Conservation (phyloP, 92 coral and sea anemone genomes). For the Diadumene lineata region DNA sequence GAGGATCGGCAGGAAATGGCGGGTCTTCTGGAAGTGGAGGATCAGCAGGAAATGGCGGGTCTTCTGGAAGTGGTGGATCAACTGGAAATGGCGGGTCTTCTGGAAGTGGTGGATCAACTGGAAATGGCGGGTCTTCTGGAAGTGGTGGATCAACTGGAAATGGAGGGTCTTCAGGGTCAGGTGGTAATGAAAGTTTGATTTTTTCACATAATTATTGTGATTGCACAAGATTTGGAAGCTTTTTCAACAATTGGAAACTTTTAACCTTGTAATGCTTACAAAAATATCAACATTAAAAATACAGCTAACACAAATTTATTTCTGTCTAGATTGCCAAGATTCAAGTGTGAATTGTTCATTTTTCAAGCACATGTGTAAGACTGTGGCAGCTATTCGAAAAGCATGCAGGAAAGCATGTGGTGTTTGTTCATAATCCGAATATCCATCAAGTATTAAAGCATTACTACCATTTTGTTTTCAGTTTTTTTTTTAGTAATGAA, state of each 20-base stretch:
- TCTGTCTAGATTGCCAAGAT: constrained; percentile 5
- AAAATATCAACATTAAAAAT: too few species aligned
- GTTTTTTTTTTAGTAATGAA: not conserved
- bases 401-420: constrained; percentile 4
- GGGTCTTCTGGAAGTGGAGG: not conserved
- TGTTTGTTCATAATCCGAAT: not conserved
- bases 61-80: constrained; percentile 16
- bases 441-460: not conserved
- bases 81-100: constrained; percentile 7
- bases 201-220: not conserved
- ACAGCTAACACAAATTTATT: too few species aligned
- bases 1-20: not conserved
- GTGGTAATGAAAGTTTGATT: constrained; percentile 26
- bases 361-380: constrained; percentile 12
- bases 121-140: not conserved
- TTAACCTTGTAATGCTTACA: too few species aligned
- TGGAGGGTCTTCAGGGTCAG: constrained; percentile 15
- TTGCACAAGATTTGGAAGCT: not conserved
- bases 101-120: constrained; percentile 22
- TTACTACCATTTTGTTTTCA: not conserved
- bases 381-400: not conserved
- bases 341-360: constrained; percentile 6
- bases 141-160: constrained; percentile 5
- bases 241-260: not conserved
- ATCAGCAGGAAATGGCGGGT: constrained; percentile 10